These are phyloP conservation scores for Blastobasis lacticolella DNA, from an alignment of 2,888 invertebrate genomes.

Conservation along the genomic window DNA sequence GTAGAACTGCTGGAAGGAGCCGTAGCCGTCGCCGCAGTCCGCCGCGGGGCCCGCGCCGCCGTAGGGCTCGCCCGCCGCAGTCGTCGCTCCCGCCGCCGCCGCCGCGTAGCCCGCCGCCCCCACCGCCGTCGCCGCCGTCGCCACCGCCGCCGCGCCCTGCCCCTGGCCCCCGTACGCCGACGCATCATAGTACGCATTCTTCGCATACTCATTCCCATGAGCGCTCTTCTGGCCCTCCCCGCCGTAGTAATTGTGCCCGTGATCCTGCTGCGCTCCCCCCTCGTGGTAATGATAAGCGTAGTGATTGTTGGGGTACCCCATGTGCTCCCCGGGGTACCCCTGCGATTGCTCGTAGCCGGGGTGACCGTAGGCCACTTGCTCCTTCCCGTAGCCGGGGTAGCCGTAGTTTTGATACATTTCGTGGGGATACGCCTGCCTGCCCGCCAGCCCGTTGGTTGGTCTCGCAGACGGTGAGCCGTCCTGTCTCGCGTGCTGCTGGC, in stretches of 20 bases:
- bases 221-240: slow-evolving; percentile 67
- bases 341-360: slow-evolving; percentile 73
- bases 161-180: slow-evolving; percentile 48
- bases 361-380: slow-evolving; percentile 70
- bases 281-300: slow-evolving; percentile 70
- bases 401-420: slow-evolving; percentile 72
- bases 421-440: slow-evolving; percentile 56
- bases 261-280: slow-evolving; percentile 53
- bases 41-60: slow-evolving; percentile 39
- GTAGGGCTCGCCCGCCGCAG: slow-evolving; percentile 55
- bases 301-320: slow-evolving; percentile 62
- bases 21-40: slow-evolving; percentile 79
- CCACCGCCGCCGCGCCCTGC: slow-evolving; percentile 32
- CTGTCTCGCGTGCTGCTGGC: slow-evolving; percentile 47
- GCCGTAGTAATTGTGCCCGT: slow-evolving; percentile 59
- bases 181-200: slow-evolving; percentile 65
- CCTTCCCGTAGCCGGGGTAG: slow-evolving; percentile 68
- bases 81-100: slow-evolving; percentile 26
- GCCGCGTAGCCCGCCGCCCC: slow-evolving; percentile 24
- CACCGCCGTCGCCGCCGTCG: slow-evolving; percentile 32
- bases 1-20: slow-evolving; percentile 82
- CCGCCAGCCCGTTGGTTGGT: slow-evolving; percentile 52
- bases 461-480: slow-evolving; percentile 51
- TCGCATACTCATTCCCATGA: slow-evolving; percentile 66
- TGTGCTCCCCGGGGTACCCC: slow-evolving; percentile 54